Evolutionary conservation across 2,113 vertebrate genomes (phyloP).

Genomic region (Suricata suricatta): DNA sequence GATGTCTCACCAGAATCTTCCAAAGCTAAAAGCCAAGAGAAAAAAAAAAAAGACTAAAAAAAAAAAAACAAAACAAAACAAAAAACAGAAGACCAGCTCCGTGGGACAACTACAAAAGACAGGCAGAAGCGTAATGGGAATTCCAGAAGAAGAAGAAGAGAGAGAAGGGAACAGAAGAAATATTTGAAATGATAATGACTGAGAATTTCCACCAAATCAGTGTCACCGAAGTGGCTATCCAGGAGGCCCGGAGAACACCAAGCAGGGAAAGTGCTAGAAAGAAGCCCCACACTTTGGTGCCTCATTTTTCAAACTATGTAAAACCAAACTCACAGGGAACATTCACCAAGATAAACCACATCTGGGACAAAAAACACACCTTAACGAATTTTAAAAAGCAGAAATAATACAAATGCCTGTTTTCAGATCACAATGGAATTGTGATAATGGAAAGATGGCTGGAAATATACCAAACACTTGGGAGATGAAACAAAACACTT

Average conservation of each 20-base stretch:
- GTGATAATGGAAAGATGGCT: neutral
- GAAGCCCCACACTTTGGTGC: neutral
- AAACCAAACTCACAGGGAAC: neutral
- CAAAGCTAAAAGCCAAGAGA: neutral
- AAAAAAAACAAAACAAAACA: neutral
- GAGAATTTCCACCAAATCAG: neutral
- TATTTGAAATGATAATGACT: neutral
- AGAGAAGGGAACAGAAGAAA: neutral
- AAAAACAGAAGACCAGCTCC: neutral
- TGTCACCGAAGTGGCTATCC: neutral
- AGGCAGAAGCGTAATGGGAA: no score
- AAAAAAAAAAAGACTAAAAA: neutral
- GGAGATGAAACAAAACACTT: neutral
- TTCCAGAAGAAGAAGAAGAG: neutral
- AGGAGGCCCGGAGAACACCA: neutral
- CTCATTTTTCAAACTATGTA: neutral
- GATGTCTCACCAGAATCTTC: neutral
- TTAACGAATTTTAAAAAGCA: neutral
- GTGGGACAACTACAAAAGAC: neutral
- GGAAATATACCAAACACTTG: neutral
- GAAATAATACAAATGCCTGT: neutral
- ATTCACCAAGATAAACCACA: neutral
- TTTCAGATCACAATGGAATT: neutral
- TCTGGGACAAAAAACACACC: neutral
- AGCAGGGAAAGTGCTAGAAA: neutral